Evolutionary conservation across 2,888 invertebrate species (phyloP).

Genomic region (Carpatolechia fugitivella): DNA sequence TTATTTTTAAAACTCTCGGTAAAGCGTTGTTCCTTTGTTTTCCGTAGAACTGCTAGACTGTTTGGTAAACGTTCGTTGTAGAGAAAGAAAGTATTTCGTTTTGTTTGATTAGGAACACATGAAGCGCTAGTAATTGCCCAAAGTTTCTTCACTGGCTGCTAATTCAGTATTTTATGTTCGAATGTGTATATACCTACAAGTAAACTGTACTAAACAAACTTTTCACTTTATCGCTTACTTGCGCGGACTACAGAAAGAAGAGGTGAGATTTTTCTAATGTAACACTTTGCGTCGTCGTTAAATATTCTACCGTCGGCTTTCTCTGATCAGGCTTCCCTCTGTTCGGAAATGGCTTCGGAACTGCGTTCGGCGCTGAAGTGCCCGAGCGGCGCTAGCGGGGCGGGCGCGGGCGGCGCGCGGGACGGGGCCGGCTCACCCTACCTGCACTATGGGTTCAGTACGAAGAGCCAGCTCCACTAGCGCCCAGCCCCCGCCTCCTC

Average conservation of each 20-base stretch:
- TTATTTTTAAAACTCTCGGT: slow-evolving; percentile 61
- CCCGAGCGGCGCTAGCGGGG: slow-evolving; percentile 71
- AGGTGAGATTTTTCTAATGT: slow-evolving; percentile 55
- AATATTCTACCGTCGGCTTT: slow-evolving; percentile 30
- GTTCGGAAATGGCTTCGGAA: slow-evolving; percentile 86
- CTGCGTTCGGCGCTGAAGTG: slow-evolving; percentile 84
- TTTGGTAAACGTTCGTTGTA: slow-evolving; percentile 7
- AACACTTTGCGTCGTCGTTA: slow-evolving; percentile 19
- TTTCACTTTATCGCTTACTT: slow-evolving; percentile 22
- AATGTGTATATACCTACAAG: background rate
- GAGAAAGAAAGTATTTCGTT: slow-evolving; percentile 3
- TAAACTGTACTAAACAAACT: background rate
- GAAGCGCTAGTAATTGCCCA: slow-evolving; percentile 1
- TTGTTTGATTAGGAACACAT: background rate
- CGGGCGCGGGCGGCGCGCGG: slow-evolving; percentile 51
- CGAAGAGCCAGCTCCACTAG: slow-evolving; percentile 74
- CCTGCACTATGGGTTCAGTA: slow-evolving; percentile 82
- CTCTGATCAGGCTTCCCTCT: slow-evolving; percentile 81
- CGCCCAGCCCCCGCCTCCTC: slow-evolving; percentile 66
- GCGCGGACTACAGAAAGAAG: slow-evolving; percentile 57
- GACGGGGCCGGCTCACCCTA: slow-evolving; percentile 81
- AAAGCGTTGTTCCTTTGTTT: slow-evolving; percentile 31
- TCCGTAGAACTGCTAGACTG: slow-evolving; percentile 10
- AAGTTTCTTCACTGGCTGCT: background rate
- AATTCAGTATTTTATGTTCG: slow-evolving; percentile 10